These are phyloP conservation scores for Gymnosoma rotundatum DNA, from an alignment of 2,888 invertebrate species.

Conservation along the genomic window DNA sequence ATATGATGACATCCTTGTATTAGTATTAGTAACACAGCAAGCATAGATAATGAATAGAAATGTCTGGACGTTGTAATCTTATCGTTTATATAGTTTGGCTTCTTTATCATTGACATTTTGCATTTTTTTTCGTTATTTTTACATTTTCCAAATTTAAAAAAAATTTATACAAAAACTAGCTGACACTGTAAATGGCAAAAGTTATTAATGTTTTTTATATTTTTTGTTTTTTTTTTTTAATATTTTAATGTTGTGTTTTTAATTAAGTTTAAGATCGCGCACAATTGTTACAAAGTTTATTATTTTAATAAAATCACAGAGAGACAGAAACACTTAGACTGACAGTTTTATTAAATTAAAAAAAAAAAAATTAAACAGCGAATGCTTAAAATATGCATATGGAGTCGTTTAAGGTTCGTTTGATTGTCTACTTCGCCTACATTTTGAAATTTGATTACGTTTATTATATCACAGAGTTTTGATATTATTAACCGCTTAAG, in stretches of 20 bases:
- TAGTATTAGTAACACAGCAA: constrained; percentile 39
- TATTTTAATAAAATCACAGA: constrained; percentile 16
- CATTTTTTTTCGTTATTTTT: constrained; percentile 53
- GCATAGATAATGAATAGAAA: constrained; percentile 12
- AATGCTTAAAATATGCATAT: neutral
- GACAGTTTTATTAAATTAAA: constrained; percentile 24
- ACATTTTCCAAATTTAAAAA: constrained; percentile 52
- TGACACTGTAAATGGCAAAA: constrained; percentile 47
- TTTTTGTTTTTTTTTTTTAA: constrained; percentile 14
- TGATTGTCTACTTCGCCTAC: constrained; percentile 6
- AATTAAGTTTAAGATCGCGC: constrained; percentile 20
- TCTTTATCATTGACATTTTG: constrained; percentile 67
- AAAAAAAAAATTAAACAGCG: neutral
- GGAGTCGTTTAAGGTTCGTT: constrained; percentile 11
- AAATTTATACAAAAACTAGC: constrained; percentile 1
- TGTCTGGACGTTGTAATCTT: constrained; percentile 49
- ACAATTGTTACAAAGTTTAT: constrained; percentile 24
- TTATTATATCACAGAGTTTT: constrained; percentile 30
- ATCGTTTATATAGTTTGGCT: constrained; percentile 31
- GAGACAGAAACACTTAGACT: constrained; percentile 3
- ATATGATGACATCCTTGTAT: constrained; percentile 42
- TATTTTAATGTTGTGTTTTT: constrained; percentile 7
- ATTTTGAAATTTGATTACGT: constrained; percentile 31
- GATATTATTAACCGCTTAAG: constrained; percentile 40
- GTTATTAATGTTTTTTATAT: constrained; percentile 4